Conservation (phyloP, 2,888 invertebrate species). For the Caenorhabditis plicata region DNA sequence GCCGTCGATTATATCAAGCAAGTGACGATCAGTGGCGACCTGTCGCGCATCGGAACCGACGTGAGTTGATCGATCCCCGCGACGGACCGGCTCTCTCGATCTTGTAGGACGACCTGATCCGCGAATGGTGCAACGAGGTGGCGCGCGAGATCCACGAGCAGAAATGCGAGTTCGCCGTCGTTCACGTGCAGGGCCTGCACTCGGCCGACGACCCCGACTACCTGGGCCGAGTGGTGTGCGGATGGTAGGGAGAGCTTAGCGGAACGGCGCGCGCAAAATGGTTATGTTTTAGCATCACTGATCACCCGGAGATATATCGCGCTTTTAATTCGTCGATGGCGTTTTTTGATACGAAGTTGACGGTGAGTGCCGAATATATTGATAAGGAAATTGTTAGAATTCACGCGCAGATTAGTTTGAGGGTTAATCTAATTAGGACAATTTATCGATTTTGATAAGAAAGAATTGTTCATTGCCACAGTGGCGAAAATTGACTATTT, state of each 20-base stretch:
- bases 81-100: neutral
- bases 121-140: conserved; percentile 45
- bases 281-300: conserved; percentile 40
- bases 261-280: neutral
- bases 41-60: conserved; percentile 41
- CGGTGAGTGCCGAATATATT: conserved; percentile 20
- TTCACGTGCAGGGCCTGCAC: conserved; percentile 50
- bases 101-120: conserved; percentile 38
- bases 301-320: conserved; percentile 38
- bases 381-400: no score
- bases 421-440: no score
- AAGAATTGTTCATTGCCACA: no score
- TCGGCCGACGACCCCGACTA: conserved; percentile 42
- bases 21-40: conserved; percentile 49
- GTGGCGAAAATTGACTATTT: no score
- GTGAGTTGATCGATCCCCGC: conserved; percentile 16
- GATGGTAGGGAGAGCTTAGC: conserved; percentile 20
- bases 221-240: conserved; percentile 34
- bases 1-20: conserved; percentile 55
- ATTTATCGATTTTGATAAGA: no score
- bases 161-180: conserved; percentile 46
- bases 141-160: conserved; percentile 54
- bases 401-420: no score
- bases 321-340: conserved; percentile 42
- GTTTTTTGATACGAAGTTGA: conserved; percentile 48